Evolutionary conservation across 2,113 vertebrate genomes (phyloP), one percentile per base, ranked within the genome.

Genomic region (Malaclemys terrapin): DNA sequence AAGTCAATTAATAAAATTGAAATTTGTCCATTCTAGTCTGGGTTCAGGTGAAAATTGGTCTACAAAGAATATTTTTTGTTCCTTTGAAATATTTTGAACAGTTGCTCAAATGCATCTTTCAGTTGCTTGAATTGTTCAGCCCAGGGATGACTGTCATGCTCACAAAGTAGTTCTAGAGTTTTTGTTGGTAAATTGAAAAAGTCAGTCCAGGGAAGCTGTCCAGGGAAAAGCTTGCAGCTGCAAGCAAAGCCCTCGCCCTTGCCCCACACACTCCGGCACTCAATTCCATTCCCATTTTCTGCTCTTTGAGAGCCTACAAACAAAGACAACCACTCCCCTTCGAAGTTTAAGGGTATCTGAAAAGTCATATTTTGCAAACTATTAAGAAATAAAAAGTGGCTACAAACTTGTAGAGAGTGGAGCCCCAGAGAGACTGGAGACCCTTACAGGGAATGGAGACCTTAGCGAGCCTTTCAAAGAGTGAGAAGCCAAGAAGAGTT

Each of bases 361-460:
- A 56, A 76, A n/a, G 52, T 62, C 27, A 62, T 62, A 90, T 69
- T 97, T 96, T 93, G 62, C 85, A 87, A 91, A 80, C 52, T 89
- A 76, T 56, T 84, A 22, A 78, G 89, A 89, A 91, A 84, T 35
- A 79, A 87, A 91, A 84, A 0, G 10, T 27, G 50, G 20, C 35
- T 49, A 11, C 52, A 84, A 88, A 88, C 45, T 75, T 91, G 75
- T 31, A 92, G 6, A 65, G 65, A 65, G 82, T 14, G 76, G 22
- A 7, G 19, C 38, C 93, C 53, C 89, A 56, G 4, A 56, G 57
- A 81, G n/a, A 25, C 81, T 42, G 86, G 76, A 83, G 50, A 25
- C 79, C 80, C 27, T 85, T 93, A 24, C 1, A 87, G 87, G 82
- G 96, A 97, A 57, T 2, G 85, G 57, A 52, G 3, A 79, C 27